Evolutionary conservation across 2,113 vertebrate species (phyloP).

Genomic region (Serilophus lunatus): DNA sequence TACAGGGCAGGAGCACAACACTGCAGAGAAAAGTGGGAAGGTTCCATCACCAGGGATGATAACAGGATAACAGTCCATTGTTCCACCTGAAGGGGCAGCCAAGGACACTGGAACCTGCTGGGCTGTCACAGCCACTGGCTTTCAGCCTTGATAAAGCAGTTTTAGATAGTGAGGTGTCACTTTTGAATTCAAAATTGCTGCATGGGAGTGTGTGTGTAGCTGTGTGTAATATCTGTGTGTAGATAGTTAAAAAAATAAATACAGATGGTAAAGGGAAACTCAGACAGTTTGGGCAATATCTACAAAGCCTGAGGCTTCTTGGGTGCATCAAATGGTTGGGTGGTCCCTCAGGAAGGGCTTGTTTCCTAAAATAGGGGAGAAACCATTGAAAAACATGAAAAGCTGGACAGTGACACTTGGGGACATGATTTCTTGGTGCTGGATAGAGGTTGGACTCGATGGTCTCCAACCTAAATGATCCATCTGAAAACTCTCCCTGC

Average conservation of each 20-base stretch:
- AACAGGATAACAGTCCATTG: accelerated
- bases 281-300: background rate
- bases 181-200: background rate
- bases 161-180: background rate
- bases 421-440: background rate
- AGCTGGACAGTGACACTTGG: background rate
- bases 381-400: background rate
- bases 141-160: background rate
- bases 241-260: background rate
- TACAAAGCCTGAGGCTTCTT: background rate
- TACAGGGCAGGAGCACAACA: background rate
- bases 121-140: background rate
- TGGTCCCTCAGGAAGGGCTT: background rate
- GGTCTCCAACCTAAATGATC: background rate
- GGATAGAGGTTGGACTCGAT: background rate
- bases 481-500: background rate
- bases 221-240: background rate
- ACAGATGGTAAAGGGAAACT: background rate
- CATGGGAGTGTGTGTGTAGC: background rate
- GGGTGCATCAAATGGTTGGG: background rate
- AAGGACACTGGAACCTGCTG: background rate
- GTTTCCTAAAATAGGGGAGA: background rate
- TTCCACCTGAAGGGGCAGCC: accelerated
- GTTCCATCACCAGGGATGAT: background rate
- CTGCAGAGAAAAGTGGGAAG: background rate